Evolutionary conservation across 2,888 invertebrate species (phyloP).

Genomic region (Leptopilina myrica): DNA sequence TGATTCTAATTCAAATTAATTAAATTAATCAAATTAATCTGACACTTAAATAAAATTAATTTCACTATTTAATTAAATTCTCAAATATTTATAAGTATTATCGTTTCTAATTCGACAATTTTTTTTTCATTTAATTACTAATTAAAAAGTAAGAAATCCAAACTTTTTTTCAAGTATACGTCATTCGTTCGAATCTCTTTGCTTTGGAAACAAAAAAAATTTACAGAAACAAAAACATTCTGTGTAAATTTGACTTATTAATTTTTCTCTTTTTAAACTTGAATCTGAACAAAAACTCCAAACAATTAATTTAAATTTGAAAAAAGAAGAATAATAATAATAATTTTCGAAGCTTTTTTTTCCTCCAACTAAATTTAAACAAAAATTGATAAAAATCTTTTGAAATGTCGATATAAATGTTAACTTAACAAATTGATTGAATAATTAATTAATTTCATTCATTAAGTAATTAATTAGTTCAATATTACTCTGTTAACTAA

Average conservation of each 20-base stretch:
- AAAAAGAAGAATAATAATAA: too few species aligned
- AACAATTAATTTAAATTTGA: not conserved
- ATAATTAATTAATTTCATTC: too few species aligned
- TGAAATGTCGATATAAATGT: too few species aligned
- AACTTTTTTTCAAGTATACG: constrained; percentile 1
- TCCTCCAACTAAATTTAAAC: too few species aligned
- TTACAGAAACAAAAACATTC: not conserved
- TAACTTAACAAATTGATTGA: too few species aligned
- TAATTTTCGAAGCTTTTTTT: too few species aligned
- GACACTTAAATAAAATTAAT: too few species aligned
- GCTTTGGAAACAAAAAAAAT: constrained; percentile 7
- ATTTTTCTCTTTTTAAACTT: not conserved
- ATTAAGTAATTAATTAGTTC: too few species aligned
- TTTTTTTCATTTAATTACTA: not conserved
- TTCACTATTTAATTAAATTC: not conserved
- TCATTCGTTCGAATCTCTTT: not conserved
- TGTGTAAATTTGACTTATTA: not conserved
- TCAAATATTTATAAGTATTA: constrained; percentile 14
- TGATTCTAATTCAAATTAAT: too few species aligned
- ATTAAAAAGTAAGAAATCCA: not conserved
- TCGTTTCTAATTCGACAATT: not conserved
- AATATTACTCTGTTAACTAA: too few species aligned
- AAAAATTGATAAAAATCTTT: too few species aligned
- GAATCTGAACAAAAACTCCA: not conserved
- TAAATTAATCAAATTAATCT: too few species aligned